phyloP scores from a whole-genome alignment of 2,113 vertebrate genomes.

The Tylochromis polylepis region DNA sequence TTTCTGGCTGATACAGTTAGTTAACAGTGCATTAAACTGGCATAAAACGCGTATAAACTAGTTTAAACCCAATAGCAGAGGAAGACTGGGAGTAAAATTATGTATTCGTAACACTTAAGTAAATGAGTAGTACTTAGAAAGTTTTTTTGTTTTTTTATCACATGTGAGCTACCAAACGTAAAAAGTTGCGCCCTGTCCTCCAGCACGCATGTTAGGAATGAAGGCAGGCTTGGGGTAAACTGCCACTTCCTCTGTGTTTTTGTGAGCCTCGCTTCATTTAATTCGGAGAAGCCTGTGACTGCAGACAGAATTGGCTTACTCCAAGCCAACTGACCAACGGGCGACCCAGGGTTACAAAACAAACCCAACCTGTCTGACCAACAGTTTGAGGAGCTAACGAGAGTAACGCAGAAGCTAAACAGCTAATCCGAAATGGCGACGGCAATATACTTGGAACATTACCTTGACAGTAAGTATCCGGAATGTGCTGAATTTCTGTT shows the following conservation, averaged over 20 bases:
- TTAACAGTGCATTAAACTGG: neutral
- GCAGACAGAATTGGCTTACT: neutral
- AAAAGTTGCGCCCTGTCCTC: neutral
- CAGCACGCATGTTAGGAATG: neutral
- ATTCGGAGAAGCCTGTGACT: neutral
- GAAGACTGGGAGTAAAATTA: neutral
- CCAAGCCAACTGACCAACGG: neutral
- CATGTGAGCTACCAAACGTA: neutral
- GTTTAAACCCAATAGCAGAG: neutral
- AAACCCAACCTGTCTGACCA: neutral
- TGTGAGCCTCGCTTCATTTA: neutral
- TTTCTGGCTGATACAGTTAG: neutral
- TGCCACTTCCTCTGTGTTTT: neutral
- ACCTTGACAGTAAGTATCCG: conserved; percentile 88
- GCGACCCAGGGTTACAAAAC: conserved; percentile 11
- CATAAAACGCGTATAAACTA: neutral
- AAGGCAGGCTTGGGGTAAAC: neutral
- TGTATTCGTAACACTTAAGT: neutral
- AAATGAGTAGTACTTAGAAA: neutral
- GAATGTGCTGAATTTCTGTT: accelerated
- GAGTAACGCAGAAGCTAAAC: conserved; percentile 23
- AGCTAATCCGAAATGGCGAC: conserved; percentile 84
- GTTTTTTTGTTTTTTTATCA: neutral
- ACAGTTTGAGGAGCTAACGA: conserved; percentile 11
- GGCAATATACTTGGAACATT: conserved; percentile 96